phyloP scores from a whole-genome alignment of 2,113 vertebrate genomes.

The Gavia stellata region DNA sequence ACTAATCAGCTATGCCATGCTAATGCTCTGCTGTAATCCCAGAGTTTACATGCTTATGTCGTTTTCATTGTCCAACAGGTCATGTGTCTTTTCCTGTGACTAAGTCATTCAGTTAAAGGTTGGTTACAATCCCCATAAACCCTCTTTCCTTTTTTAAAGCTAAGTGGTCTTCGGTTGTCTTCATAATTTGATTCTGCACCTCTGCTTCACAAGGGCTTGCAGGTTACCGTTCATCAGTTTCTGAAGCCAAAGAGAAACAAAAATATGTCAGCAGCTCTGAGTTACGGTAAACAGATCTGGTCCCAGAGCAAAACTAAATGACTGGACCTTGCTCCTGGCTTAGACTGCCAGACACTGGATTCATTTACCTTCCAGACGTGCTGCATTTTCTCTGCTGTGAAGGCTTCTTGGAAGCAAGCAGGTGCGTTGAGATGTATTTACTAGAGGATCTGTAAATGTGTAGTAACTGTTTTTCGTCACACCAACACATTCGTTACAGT shows the following conservation, averaged over 20 bases:
- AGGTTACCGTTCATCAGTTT: background rate
- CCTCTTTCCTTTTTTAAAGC: background rate
- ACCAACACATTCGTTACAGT: background rate
- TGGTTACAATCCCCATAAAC: background rate
- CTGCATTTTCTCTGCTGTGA: background rate
- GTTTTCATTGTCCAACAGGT: background rate
- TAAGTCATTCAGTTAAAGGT: background rate
- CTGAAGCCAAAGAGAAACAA: slow-evolving; percentile 15
- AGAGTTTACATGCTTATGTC: background rate
- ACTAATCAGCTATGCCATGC: slow-evolving; percentile 14
- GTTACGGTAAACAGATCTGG: background rate
- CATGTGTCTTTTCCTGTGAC: background rate
- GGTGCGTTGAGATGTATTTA: background rate
- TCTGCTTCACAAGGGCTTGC: background rate
- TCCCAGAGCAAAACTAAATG: background rate
- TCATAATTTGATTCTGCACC: background rate
- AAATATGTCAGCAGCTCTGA: slow-evolving; percentile 6
- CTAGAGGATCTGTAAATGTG: background rate
- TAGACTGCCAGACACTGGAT: background rate
- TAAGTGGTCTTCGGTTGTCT: background rate
- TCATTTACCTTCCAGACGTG: background rate
- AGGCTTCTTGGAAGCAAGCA: background rate
- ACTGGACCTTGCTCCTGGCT: background rate
- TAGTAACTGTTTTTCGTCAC: background rate
- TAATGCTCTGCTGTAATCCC: background rate